Conservation (phyloP, 2,888 invertebrate genomes). For the Tetanocera ferruginea region DNA sequence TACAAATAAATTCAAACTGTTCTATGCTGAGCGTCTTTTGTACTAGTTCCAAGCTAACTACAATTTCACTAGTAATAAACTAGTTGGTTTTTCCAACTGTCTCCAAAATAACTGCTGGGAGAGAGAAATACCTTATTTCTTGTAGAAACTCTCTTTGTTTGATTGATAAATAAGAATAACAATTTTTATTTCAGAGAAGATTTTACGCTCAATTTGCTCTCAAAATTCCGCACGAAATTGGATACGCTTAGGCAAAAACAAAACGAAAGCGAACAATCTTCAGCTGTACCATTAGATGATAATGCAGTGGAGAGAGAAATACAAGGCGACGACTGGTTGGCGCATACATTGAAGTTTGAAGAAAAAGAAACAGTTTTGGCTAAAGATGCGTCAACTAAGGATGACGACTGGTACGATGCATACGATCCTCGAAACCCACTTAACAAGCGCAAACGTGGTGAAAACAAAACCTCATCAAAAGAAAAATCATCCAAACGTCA, state of each 20-base stretch:
- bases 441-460: conserved; percentile 87
- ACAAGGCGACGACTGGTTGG: conserved; percentile 64
- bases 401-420: conserved; percentile 97
- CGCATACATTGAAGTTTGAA: conserved; percentile 73
- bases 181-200: conserved; percentile 71
- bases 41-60: no score
- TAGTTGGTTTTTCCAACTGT: no score
- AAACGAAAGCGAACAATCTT: conserved; percentile 63
- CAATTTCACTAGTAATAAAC: no score
- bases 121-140: no score
- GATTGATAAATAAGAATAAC: no score
- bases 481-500: conserved; percentile 23
- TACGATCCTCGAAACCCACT: conserved; percentile 96
- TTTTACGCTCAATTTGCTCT: conserved; percentile 84
- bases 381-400: conserved; percentile 92
- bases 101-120: no score
- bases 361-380: conserved; percentile 79
- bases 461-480: conserved; percentile 44
- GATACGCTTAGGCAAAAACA: conserved; percentile 76
- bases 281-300: conserved; percentile 55
- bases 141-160: no score
- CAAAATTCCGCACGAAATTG: conserved; percentile 87
- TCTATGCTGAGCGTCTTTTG: no score
- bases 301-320: conserved; percentile 62
- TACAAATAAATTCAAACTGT: no score